Conservation (phyloP, 2,113 vertebrate genomes). For the Siniperca knerii region DNA sequence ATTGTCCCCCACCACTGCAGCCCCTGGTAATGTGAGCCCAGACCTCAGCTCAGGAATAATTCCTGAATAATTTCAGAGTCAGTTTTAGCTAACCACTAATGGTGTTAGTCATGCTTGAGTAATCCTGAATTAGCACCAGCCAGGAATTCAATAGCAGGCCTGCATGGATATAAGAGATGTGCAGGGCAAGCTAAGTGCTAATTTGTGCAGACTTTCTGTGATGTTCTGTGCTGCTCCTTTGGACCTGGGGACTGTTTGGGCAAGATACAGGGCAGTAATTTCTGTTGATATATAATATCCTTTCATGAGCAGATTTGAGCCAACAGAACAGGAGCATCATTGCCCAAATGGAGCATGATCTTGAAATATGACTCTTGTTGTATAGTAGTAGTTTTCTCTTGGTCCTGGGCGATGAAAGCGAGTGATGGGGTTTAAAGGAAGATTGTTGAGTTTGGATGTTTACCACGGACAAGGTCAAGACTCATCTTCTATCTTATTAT, state of each 20-base stretch:
- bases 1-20: constrained; percentile 40
- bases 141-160: constrained; percentile 65
- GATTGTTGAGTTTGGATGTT: constrained; percentile 44
- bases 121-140: constrained; percentile 78
- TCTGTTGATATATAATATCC: constrained; percentile 39
- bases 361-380: constrained; percentile 1
- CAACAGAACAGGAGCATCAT: background rate
- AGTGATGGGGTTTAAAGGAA: constrained; percentile 34
- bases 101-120: constrained; percentile 77
- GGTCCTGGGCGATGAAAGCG: constrained; percentile 5
- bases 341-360: constrained; percentile 10
- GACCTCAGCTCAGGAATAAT: constrained; percentile 70
- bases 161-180: constrained; percentile 45
- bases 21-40: constrained; percentile 65
- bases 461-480: constrained; percentile 37
- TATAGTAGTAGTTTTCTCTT: background rate
- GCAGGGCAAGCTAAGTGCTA: constrained; percentile 67
- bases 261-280: constrained; percentile 30
- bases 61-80: constrained; percentile 75
- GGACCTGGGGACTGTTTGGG: constrained; percentile 33
- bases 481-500: constrained; percentile 62
- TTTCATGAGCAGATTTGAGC: constrained; percentile 31
- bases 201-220: constrained; percentile 72
- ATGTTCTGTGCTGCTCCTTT: constrained; percentile 49
- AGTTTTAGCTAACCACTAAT: constrained; percentile 72